These are phyloP conservation scores for Zalophus californianus DNA, from an alignment of 2,797 vertebrate species.

Conservation along the genomic window DNA sequence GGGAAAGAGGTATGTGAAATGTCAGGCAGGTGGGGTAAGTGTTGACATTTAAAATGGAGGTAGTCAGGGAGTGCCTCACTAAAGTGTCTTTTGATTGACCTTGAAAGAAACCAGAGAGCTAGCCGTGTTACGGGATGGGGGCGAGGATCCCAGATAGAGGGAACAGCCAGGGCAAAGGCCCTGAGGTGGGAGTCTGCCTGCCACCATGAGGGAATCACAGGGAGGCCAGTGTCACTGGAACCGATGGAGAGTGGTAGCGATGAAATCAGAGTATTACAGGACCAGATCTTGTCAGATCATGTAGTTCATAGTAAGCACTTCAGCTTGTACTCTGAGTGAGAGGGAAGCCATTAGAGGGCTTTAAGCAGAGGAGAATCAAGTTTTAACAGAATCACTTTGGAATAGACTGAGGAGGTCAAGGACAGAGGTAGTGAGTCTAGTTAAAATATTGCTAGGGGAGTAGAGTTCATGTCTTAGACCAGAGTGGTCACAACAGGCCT, in stretches of 20 bases:
- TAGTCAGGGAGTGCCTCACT: neutral
- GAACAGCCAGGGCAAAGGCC: neutral
- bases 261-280: neutral
- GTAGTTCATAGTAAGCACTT: neutral
- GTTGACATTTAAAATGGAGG: neutral
- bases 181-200: neutral
- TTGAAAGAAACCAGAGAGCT: neutral
- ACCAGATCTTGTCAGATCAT: neutral
- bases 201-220: neutral
- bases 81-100: neutral
- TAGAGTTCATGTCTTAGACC: neutral
- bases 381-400: neutral
- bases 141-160: neutral
- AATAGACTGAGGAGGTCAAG: neutral
- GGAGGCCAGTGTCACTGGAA: neutral
- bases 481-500: neutral
- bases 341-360: neutral
- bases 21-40: neutral
- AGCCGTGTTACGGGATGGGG: neutral
- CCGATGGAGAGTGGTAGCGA: neutral
- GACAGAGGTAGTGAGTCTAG: neutral
- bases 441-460: neutral
- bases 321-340: neutral
- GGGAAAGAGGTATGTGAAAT: neutral
- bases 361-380: neutral